Conservation (phyloP, 1,140 invertebrate species). For the Drosophila tropicalis region DNA sequence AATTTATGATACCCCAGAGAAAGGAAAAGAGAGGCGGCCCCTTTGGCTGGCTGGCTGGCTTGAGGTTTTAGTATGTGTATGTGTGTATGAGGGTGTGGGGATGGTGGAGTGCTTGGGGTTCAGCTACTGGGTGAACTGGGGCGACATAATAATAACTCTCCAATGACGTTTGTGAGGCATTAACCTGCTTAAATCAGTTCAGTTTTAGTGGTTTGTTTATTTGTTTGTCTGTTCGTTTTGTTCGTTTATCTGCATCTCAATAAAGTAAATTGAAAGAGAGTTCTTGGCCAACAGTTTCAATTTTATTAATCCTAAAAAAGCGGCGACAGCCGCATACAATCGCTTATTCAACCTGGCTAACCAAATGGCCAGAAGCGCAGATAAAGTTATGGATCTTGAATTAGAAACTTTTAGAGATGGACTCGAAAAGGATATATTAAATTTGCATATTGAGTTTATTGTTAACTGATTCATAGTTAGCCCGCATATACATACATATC, state of each 20-base stretch:
- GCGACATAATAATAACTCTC: conserved; percentile 18
- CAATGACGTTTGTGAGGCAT: conserved; percentile 17
- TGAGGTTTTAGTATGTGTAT: background rate
- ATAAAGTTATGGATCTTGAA: too few relatives aligned
- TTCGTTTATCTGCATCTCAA: conserved; percentile 12
- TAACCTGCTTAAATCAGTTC: conserved; percentile 24
- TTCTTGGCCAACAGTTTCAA: conserved; percentile 1
- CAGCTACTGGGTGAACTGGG: background rate
- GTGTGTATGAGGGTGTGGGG: too few relatives aligned
- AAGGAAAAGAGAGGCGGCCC: background rate
- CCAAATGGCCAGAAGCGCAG: background rate
- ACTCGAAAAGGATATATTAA: too few relatives aligned
- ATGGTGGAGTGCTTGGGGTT: too few relatives aligned
- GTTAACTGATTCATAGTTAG: too few relatives aligned
- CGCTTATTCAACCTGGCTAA: background rate
- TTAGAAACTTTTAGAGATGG: too few relatives aligned
- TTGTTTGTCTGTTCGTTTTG: conserved; percentile 11
- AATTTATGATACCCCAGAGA: conserved; percentile 56
- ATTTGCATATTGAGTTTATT: too few relatives aligned
- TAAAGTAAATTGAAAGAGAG: conserved; percentile 11
- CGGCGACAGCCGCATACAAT: background rate
- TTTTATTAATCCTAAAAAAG: conserved; percentile 6
- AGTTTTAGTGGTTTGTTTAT: conserved; percentile 17
- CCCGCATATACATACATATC: too few relatives aligned
- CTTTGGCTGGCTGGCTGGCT: background rate